Conservation (phyloP, 2,888 invertebrate genomes). For the Apodemia zela region DNA sequence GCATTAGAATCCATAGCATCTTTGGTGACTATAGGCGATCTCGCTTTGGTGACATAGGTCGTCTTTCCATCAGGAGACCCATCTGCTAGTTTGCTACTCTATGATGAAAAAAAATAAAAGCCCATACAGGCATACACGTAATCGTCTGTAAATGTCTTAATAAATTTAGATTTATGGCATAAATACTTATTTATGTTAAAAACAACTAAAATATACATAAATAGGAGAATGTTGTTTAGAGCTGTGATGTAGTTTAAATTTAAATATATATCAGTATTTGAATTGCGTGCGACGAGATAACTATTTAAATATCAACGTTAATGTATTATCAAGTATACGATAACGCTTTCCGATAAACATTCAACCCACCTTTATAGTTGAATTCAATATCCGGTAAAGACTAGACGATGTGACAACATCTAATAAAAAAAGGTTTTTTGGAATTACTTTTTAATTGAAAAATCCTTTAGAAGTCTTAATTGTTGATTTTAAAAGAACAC, state of each 20-base stretch:
- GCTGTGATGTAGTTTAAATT: background rate
- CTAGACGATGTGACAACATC: background rate
- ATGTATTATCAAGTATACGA: slow-evolving; percentile 12
- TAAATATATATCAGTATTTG: background rate
- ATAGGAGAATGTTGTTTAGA: background rate
- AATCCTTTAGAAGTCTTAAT: background rate
- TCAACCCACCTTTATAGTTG: slow-evolving; percentile 15
- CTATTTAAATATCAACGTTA: slow-evolving; percentile 9
- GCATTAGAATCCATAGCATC: no score
- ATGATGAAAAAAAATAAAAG: no score
- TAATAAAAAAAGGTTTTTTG: background rate
- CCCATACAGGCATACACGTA: no score
- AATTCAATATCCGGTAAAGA: slow-evolving; percentile 3
- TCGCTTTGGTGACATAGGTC: no score
- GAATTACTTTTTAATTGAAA: background rate
- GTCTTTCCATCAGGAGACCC: no score
- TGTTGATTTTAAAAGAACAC: no score
- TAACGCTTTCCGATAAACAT: slow-evolving; percentile 6
- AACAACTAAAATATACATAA: background rate
- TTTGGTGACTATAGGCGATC: no score
- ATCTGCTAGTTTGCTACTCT: no score
- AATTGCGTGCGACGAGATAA: background rate
- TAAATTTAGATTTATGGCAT: background rate
- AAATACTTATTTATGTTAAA: no score
- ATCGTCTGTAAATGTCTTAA: background rate